phyloP scores from a whole-genome alignment of 2,113 vertebrate species.

The Piliocolobus tephrosceles region DNA sequence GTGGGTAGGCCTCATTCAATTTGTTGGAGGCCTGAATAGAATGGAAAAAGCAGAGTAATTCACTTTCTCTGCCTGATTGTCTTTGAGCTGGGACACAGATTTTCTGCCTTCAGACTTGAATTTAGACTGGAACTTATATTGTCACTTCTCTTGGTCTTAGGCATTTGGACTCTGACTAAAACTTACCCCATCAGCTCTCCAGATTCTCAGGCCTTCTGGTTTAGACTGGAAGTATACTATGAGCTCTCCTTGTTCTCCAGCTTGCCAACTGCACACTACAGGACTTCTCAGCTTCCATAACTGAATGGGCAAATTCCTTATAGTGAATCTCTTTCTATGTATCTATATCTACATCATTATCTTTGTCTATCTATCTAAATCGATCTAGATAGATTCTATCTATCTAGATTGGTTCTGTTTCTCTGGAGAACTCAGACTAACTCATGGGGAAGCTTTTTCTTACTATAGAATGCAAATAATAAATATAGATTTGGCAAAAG shows the following conservation, averaged over 20 bases:
- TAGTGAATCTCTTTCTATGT: not conserved
- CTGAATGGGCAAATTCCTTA: not conserved
- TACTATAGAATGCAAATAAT: not conserved
- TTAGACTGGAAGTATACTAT: not conserved
- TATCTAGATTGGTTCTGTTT: not conserved
- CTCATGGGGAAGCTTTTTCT: not conserved
- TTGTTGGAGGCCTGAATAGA: not conserved
- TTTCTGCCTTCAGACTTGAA: not conserved
- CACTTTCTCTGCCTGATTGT: not conserved
- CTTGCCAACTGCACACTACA: not conserved
- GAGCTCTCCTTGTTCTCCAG: not conserved
- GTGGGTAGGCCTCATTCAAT: not conserved
- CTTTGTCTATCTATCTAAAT: not conserved
- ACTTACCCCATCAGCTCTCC: not conserved
- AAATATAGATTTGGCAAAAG: not conserved
- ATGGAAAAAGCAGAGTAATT: not conserved
- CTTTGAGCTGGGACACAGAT: not conserved
- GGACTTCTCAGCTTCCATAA: not conserved
- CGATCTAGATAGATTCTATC: not conserved
- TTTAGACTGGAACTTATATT: not conserved
- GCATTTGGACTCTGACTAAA: not conserved
- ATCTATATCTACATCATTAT: not conserved
- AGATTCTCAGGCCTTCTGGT: not conserved
- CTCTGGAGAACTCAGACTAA: not conserved
- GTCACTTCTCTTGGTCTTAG: not conserved